Percentiles rank a stretch among this genome's conserved stretches.
phyloP scores from a whole-genome alignment of 2,113 vertebrate genomes.

The Plecotus auritus region DNA sequence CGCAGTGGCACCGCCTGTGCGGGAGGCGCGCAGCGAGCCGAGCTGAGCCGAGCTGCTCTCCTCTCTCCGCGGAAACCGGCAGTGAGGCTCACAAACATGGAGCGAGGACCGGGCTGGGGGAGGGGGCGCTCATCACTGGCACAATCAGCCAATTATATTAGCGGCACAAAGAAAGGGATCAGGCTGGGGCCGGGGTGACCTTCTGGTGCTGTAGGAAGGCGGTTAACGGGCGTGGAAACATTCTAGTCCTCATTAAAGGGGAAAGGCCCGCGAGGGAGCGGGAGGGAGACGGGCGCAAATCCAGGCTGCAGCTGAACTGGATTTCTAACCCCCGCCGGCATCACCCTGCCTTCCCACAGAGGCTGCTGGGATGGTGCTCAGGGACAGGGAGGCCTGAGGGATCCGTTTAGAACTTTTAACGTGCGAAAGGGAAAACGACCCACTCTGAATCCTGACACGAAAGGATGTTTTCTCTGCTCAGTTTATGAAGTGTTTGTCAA shows the following conservation, averaged over 20 bases:
- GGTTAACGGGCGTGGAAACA: slow-evolving; percentile 80
- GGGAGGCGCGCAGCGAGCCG: slow-evolving; percentile 76
- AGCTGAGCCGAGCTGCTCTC: slow-evolving; percentile 68
- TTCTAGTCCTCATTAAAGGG: slow-evolving; percentile 73
- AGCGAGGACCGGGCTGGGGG: slow-evolving; percentile 71
- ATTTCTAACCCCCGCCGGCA: too few relatives aligned
- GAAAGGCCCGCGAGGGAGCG: slow-evolving; percentile 40
- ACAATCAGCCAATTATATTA: slow-evolving; percentile 83
- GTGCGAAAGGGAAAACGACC: not conserved
- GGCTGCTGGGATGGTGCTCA: not conserved
- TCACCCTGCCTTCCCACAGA: not conserved
- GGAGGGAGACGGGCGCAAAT: slow-evolving; percentile 32
- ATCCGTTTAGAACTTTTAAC: slow-evolving; percentile 41
- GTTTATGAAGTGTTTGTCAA: slow-evolving; percentile 13
- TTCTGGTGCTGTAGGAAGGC: slow-evolving; percentile 79
- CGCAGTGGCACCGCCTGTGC: slow-evolving; percentile 77
- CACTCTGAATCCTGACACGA: not conserved
- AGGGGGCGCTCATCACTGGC: slow-evolving; percentile 76
- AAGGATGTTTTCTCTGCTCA: not conserved
- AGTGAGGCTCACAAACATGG: slow-evolving; percentile 62
- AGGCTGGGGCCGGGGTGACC: slow-evolving; percentile 78
- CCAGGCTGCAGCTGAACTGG: not conserved
- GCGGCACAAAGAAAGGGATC: slow-evolving; percentile 76
- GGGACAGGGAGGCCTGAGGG: not conserved
- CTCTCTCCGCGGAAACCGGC: slow-evolving; percentile 77